A percentile compares a stretch with the other conserved stretches of the same genome.
These are phyloP conservation scores for Panagrolaimus sp. DNA, from an alignment of 1,140 invertebrate species.

Conservation along the genomic window DNA sequence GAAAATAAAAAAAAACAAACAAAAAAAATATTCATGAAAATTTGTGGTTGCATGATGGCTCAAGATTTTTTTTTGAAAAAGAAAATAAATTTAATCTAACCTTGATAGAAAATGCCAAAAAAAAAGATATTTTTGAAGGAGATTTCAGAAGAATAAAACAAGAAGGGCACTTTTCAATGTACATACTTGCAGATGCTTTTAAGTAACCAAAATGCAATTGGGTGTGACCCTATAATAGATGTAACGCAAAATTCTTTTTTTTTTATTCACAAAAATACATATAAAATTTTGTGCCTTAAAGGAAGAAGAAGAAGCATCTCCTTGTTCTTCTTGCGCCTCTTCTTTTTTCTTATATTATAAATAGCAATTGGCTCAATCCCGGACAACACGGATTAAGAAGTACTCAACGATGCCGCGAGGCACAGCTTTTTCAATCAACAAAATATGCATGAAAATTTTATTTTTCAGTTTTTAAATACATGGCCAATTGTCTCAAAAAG, in stretches of 20 bases:
- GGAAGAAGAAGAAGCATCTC: conserved; percentile 6
- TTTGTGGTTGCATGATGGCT: too few species aligned
- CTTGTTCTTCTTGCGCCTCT: not conserved
- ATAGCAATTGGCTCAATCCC: conserved; percentile 17
- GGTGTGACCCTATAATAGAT: conserved; percentile 16
- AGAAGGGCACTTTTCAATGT: not conserved
- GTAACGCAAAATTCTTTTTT: not conserved
- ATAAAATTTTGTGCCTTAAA: conserved; percentile 6
- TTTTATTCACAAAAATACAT: too few species aligned
- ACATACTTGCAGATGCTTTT: conserved; percentile 13
- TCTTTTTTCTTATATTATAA: not conserved
- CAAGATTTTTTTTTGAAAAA: too few species aligned
- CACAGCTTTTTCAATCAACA: conserved; percentile 8
- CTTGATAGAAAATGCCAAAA: too few species aligned
- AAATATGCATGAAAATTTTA: conserved; percentile 5
- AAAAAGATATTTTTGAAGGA: too few species aligned
- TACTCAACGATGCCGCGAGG: conserved; percentile 4
- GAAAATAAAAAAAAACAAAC: too few species aligned
- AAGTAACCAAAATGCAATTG: conserved; percentile 16
- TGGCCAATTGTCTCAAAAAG: conserved; percentile 10
- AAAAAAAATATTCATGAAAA: too few species aligned
- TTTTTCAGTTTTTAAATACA: not conserved
- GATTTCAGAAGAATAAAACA: too few species aligned
- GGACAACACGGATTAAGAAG: conserved; percentile 13
- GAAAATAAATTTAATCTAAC: too few species aligned